Percentiles rank a stretch among this genome's conserved stretches.
Conservation (phyloP, 2,888 invertebrate species). For the Bruchidius siliquastri region DNA sequence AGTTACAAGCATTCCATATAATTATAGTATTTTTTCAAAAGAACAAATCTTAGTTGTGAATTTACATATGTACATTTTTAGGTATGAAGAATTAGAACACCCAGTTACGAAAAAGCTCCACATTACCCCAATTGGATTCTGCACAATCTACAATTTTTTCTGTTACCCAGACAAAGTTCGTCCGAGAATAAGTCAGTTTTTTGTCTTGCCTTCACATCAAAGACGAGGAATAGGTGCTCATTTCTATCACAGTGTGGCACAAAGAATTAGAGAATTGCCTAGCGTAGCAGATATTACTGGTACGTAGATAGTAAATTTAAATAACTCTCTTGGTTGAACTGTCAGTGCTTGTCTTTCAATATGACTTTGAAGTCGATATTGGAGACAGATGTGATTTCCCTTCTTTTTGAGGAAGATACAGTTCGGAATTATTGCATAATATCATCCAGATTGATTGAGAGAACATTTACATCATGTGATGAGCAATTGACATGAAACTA, state of each 20-base stretch:
- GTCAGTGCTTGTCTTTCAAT: too few species aligned
- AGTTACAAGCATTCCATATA: too few species aligned
- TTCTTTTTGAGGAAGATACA: too few species aligned
- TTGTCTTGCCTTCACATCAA: constrained; percentile 90
- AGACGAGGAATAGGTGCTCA: constrained; percentile 78
- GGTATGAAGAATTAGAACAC: constrained; percentile 66
- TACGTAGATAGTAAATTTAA: constrained; percentile 31
- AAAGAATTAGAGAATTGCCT: constrained; percentile 39
- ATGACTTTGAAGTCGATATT: too few species aligned
- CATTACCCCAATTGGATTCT: constrained; percentile 81
- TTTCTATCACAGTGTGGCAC: constrained; percentile 52
- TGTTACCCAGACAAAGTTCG: constrained; percentile 83
- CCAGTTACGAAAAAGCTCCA: constrained; percentile 52
- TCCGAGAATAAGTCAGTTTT: constrained; percentile 88
- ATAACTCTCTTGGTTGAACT: too few species aligned
- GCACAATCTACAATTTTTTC: constrained; percentile 91
- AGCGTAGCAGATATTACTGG: constrained; percentile 69
- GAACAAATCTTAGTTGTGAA: too few species aligned
- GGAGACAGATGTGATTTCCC: too few species aligned
- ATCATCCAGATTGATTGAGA: too few species aligned
- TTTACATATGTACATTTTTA: constrained; percentile 37
- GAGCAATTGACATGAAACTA: background rate
- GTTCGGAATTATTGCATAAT: too few species aligned
- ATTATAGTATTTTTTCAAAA: background rate
- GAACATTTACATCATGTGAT: too few species aligned